phyloP scores from a whole-genome alignment of 2,113 vertebrate species.

The Mugil cephalus region DNA sequence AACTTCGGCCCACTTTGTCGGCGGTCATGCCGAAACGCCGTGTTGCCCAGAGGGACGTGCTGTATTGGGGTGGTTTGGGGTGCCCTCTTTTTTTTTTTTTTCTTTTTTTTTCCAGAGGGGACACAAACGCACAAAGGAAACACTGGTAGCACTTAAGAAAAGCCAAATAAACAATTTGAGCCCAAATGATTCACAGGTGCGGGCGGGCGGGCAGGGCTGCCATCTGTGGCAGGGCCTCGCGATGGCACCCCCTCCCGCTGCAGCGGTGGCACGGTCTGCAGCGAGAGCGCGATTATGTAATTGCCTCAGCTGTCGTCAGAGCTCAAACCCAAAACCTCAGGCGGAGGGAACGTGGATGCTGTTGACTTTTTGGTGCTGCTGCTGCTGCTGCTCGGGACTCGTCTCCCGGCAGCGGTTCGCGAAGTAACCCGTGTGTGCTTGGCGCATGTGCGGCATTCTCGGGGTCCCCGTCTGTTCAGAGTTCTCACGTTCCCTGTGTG shows the following conservation, averaged over 20 bases:
- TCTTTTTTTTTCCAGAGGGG: too few species aligned
- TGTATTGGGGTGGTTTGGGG: slow-evolving; percentile 45
- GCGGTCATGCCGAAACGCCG: slow-evolving; percentile 67
- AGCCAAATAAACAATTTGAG: slow-evolving; percentile 86
- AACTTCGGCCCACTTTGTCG: slow-evolving; percentile 72
- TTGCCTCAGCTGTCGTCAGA: slow-evolving; percentile 80
- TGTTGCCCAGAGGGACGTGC: slow-evolving; percentile 65
- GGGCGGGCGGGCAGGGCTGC: slow-evolving; percentile 72
- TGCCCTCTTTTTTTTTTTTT: slow-evolving; percentile 63
- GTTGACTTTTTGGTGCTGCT: slow-evolving; percentile 34
- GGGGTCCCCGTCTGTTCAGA: slow-evolving; percentile 35
- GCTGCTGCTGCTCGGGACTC: slow-evolving; percentile 16
- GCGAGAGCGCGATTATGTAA: slow-evolving; percentile 80
- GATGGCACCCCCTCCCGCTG: slow-evolving; percentile 69
- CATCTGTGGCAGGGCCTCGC: slow-evolving; percentile 73
- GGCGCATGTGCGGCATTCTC: slow-evolving; percentile 44
- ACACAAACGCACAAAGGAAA: slow-evolving; percentile 82
- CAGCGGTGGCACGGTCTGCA: slow-evolving; percentile 66
- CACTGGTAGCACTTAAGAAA: slow-evolving; percentile 85
- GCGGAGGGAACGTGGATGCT: slow-evolving; percentile 31
- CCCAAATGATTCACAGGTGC: slow-evolving; percentile 89
- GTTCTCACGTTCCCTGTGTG: slow-evolving; percentile 57
- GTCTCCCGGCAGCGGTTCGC: slow-evolving; percentile 24
- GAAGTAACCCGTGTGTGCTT: slow-evolving; percentile 36
- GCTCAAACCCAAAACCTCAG: slow-evolving; percentile 63